phyloP scores from a whole-genome alignment of 30 jellyfish, hydroid and myxozoan genomes.

The Morbakka virulenta region DNA sequence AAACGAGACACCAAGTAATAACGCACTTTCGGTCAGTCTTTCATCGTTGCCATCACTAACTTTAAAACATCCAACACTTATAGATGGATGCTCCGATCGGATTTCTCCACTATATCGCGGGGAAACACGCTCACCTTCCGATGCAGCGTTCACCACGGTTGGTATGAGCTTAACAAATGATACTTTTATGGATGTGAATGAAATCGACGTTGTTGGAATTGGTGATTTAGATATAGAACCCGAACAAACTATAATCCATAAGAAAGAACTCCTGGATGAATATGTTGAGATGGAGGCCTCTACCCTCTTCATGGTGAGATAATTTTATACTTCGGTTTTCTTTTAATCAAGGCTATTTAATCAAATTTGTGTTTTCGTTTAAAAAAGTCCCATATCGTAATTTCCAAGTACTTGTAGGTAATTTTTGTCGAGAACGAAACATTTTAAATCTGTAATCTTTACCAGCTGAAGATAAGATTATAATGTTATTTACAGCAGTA shows the following conservation, averaged over 20 bases:
- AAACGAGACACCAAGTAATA: not conserved
- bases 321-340: not conserved
- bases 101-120: not conserved
- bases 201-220: slow-evolving; percentile 80
- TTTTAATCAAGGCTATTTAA: too few relatives aligned
- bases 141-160: not conserved
- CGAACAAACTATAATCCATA: slow-evolving; percentile 3
- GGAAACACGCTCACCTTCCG: slow-evolving; percentile 10
- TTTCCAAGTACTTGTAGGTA: not conserved
- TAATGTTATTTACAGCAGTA: too few relatives aligned
- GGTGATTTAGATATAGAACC: slow-evolving; percentile 36
- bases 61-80: not conserved
- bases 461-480: too few relatives aligned
- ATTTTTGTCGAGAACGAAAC: too few relatives aligned
- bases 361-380: too few relatives aligned
- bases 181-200: slow-evolving; percentile 65
- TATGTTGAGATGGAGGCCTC: slow-evolving; percentile 48
- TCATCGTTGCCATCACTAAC: not conserved
- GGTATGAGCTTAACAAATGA: not conserved
- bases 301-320: slow-evolving; percentile 59
- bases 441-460: too few relatives aligned
- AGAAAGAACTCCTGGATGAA: slow-evolving; percentile 49
- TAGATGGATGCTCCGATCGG: not conserved
- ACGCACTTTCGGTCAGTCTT: not conserved
- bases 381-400: too few relatives aligned